Conservation (phyloP, 2,113 vertebrate species). For the Nothoprocta pentlandii region DNA sequence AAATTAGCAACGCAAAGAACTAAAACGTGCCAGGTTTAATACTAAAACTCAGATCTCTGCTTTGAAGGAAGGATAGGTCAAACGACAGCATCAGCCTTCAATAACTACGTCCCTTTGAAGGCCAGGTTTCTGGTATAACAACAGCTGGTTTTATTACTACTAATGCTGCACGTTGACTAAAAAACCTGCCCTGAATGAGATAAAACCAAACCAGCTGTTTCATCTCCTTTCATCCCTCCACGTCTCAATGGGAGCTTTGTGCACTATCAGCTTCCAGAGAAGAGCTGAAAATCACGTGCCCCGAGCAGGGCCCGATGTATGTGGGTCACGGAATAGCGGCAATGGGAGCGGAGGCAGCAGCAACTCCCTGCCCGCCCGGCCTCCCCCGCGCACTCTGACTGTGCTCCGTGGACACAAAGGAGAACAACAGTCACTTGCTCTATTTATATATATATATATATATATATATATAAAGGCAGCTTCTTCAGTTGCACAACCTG, state of each 20-base stretch:
- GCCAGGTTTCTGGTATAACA: constrained; percentile 52
- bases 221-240: constrained; percentile 58
- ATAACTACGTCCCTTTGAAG: constrained; percentile 38
- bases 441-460: not conserved
- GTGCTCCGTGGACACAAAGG: not conserved
- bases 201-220: constrained; percentile 68
- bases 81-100: constrained; percentile 17
- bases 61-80: constrained; percentile 53
- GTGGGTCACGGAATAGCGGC: constrained; percentile 63
- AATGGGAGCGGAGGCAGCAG: not conserved
- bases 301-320: constrained; percentile 24
- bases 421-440: not conserved
- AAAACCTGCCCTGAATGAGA: constrained; percentile 54
- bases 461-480: not conserved
- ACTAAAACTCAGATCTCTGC: constrained; percentile 52
- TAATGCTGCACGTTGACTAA: constrained; percentile 38
- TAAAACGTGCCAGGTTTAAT: constrained; percentile 43
- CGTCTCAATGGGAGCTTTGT: constrained; percentile 69
- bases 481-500: not conserved
- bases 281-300: constrained; percentile 48
- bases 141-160: constrained; percentile 64
- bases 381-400: constrained; percentile 5
- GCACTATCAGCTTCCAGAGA: not conserved
- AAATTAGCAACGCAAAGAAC: constrained; percentile 62
- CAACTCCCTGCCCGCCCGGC: constrained; percentile 13